Evolutionary conservation across 2,888 invertebrate species (phyloP).

Genomic region (Alitta virens): DNA sequence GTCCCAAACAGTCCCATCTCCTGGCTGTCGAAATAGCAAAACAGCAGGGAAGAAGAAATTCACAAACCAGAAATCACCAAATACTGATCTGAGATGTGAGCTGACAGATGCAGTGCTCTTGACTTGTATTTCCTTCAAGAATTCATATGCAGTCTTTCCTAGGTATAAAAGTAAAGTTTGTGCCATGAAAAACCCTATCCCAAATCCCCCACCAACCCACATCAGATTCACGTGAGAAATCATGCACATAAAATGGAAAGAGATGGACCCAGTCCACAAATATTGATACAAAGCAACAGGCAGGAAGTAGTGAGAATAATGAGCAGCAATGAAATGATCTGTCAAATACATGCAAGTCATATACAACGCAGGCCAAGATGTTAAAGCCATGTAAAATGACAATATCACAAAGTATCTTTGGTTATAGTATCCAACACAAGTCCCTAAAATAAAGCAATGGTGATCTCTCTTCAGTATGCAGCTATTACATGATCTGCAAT

Average conservation of each 20-base stretch:
- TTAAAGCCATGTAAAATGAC: slow-evolving; percentile 19
- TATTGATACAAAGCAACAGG: neutral
- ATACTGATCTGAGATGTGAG: neutral
- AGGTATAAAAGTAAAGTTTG: neutral
- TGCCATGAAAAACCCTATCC: neutral
- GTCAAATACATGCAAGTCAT: slow-evolving; percentile 1
- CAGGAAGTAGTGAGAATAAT: neutral
- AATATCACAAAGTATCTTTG: slow-evolving; percentile 26
- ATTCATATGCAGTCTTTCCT: neutral
- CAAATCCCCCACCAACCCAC: neutral
- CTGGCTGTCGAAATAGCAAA: neutral
- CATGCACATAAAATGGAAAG: neutral
- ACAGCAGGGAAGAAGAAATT: slow-evolving; percentile 1
- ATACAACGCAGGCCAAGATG: neutral
- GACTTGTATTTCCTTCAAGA: neutral
- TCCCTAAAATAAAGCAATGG: slow-evolving; percentile 47
- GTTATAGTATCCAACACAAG: slow-evolving; percentile 29
- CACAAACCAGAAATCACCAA: neutral
- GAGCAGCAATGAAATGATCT: neutral
- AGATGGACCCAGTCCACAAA: neutral
- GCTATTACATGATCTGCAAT: slow-evolving; percentile 31
- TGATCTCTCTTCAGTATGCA: slow-evolving; percentile 50
- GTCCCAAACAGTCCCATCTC: neutral
- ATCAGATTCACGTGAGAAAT: neutral
- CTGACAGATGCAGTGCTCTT: neutral